These are phyloP conservation scores for Cariama cristata DNA, from an alignment of 2,113 vertebrate genomes.

Conservation along the genomic window DNA sequence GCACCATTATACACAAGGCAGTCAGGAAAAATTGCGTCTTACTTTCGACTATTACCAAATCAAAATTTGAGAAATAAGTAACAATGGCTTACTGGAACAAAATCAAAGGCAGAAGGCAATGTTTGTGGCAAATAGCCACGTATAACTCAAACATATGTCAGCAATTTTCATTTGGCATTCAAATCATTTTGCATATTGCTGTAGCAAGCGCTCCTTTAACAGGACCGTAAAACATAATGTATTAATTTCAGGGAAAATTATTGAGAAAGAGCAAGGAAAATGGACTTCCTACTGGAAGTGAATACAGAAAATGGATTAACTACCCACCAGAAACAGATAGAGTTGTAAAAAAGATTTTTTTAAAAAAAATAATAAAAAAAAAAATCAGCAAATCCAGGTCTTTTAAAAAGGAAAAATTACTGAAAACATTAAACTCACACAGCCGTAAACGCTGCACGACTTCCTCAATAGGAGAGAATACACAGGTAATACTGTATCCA, in stretches of 20 bases:
- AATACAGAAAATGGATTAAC: not conserved
- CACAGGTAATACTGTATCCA: not conserved
- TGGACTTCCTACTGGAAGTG: not conserved
- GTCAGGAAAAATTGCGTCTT: not conserved
- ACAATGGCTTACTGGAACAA: not conserved
- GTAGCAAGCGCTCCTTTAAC: not conserved
- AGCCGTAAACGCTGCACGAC: not conserved
- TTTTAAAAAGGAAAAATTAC: not conserved
- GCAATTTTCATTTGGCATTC: not conserved
- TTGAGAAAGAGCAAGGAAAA: not conserved
- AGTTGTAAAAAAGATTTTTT: not conserved
- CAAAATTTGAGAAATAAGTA: not conserved
- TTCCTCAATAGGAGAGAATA: not conserved
- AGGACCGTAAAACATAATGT: not conserved
- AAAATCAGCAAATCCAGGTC: rapidly evolving
- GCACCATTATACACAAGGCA: rapidly evolving
- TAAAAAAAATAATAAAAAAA: not conserved
- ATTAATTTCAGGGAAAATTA: not conserved
- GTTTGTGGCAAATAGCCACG: not conserved
- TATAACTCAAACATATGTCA: rapidly evolving
- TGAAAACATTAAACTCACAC: not conserved
- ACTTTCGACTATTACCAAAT: not conserved
- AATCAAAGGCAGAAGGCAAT: not conserved
- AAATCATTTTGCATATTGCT: not conserved
- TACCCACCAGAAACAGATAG: not conserved